A percentile compares a stretch with the other conserved stretches of the same genome.
phyloP scores from a whole-genome alignment of 2,797 vertebrate species.

The Merluccius polli region DNA sequence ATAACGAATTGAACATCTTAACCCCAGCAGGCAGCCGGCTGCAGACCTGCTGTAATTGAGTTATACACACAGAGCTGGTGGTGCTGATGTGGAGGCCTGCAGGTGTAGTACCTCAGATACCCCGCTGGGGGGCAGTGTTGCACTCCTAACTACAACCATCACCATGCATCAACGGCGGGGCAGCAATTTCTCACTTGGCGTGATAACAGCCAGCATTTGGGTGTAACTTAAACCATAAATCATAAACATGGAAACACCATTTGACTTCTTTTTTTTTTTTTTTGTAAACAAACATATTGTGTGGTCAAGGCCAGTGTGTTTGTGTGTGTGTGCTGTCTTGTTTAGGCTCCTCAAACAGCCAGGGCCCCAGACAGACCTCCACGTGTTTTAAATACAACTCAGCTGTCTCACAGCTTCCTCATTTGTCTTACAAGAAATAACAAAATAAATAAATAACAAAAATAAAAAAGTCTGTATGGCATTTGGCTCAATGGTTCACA shows the following conservation, averaged over 20 bases:
- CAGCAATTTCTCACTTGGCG: neutral
- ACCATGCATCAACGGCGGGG: neutral
- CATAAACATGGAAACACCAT: neutral
- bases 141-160: slow-evolving; percentile 41
- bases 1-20: neutral
- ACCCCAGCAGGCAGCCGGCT: neutral
- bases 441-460: neutral
- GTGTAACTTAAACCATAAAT: neutral
- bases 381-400: too few relatives aligned
- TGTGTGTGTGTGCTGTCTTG: neutral
- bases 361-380: neutral
- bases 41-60: neutral
- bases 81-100: neutral
- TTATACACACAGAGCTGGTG: neutral
- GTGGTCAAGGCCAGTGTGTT: neutral
- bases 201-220: neutral
- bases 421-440: neutral
- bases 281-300: neutral
- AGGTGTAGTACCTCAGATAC: slow-evolving; percentile 27
- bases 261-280: too few relatives aligned
- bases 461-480: neutral
- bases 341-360: too few relatives aligned
- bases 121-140: slow-evolving; percentile 76
- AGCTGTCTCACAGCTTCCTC: too few relatives aligned
- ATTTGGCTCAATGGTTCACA: neutral